Evolutionary conservation across 1,140 invertebrate species (phyloP), one percentile per base, ranked within the genome.

Genomic region (Hyles vespertilio): DNA sequence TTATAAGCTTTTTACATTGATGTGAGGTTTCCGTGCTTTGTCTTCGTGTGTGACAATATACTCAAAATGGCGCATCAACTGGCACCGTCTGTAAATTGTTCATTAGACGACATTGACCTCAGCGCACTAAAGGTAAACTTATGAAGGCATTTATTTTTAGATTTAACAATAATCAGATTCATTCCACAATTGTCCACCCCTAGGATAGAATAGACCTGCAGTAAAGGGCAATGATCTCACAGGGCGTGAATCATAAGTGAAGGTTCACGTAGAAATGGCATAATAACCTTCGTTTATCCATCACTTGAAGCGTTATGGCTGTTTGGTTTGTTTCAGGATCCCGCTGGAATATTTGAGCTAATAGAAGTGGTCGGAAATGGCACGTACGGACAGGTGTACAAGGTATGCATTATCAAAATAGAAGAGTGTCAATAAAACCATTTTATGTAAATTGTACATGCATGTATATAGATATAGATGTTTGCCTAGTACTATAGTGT

Each of bases 361-460:
- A 99, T 99, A 84, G 99, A 99, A 94, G 98, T 99, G 49, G 98
- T 99, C 59, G 99, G 99, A 87, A 99, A 99, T 97, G 99, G 99
- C 82, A 99, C 99, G 32, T 99, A 99, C 91, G 99, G 99, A 67
- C 98, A 99, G 93, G 99, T 99, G 58, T 99, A 99, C 82, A 99
- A 99, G 94, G 97, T 98, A 92, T 92, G 91, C 90, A 54, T 56
- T 61, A 59, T 46, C 51, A 58, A 48, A 33, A 48, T 55, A 34
- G 54, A 40, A 32, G 22, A 33, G 32, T 10, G 6, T 32, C 10
- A 34, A 33, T 34, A 51, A 32, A 32, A 51, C 12, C 12, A 48
- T 48, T n/a, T 48, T n/a, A 22, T 48, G 5, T n/a, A 22, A 3
- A 22, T 10, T 48, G 1, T 10, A 48, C 5, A 48, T 48, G n/a